phyloP scores from a whole-genome alignment of 2,113 vertebrate species.

The Amblyopsis rosae region DNA sequence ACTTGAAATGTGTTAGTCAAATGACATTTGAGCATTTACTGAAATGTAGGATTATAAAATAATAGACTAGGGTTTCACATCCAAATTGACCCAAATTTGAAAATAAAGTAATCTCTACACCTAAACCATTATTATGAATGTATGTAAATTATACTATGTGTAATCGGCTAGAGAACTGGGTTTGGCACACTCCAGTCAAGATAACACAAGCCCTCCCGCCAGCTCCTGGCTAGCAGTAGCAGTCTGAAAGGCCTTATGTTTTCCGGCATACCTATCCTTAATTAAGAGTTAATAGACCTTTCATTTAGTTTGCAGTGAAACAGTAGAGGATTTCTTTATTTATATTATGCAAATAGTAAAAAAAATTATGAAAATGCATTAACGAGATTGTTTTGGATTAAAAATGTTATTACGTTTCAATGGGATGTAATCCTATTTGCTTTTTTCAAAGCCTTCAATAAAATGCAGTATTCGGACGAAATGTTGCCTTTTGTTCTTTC shows the following conservation, averaged over 20 bases:
- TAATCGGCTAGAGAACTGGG: background rate
- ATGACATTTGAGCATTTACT: no score
- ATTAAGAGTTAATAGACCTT: conserved; percentile 29
- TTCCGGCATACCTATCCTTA: conserved; percentile 58
- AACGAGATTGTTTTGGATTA: conserved; percentile 26
- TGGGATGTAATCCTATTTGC: conserved; percentile 41
- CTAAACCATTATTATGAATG: no score
- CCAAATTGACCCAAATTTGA: no score
- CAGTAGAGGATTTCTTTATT: conserved; percentile 34
- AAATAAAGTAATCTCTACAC: no score
- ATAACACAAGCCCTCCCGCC: conserved; percentile 20
- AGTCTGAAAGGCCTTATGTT: conserved; percentile 62
- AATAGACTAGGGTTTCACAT: no score
- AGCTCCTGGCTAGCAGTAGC: conserved; percentile 61
- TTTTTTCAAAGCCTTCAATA: conserved; percentile 69
- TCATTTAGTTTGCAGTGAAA: conserved; percentile 43
- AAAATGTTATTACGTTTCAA: conserved; percentile 35
- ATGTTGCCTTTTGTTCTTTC: conserved; percentile 16
- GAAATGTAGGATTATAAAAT: no score
- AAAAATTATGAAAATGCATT: conserved; percentile 13
- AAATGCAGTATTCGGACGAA: conserved; percentile 59
- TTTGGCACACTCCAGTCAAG: conserved; percentile 12
- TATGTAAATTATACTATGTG: no score
- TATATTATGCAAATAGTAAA: conserved; percentile 21
- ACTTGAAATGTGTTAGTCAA: no score